phyloP scores from a whole-genome alignment of 1,140 invertebrate species.

The Carposina sasakii region DNA sequence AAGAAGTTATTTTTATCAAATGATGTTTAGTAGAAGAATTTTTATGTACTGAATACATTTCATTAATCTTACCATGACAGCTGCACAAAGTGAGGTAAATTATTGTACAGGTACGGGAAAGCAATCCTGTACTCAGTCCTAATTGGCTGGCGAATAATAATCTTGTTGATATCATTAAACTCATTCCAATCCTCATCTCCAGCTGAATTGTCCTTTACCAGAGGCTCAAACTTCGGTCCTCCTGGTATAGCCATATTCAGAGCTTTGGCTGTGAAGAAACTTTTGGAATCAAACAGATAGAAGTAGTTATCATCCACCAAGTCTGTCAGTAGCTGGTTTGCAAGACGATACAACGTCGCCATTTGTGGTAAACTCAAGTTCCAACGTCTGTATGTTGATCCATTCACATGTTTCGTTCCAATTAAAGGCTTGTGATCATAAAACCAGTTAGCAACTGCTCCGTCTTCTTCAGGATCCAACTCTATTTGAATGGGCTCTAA shows the following conservation, averaged over 20 bases:
- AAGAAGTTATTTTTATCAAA: too few species aligned
- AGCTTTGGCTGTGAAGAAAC: constrained; percentile 99
- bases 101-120: constrained; percentile 99
- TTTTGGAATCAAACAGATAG: constrained; percentile 99
- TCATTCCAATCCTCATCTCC: constrained; percentile 99
- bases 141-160: constrained; percentile 98
- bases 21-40: too few species aligned
- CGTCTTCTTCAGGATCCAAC: constrained; percentile 96
- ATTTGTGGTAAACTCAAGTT: constrained; percentile 96
- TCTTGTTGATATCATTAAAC: constrained; percentile 99
- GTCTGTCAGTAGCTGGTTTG: constrained; percentile 98
- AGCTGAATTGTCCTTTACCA: constrained; percentile 97
- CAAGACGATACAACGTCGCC: constrained; percentile 97
- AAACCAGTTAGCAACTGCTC: constrained; percentile 94
- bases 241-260: constrained; percentile 99
- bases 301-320: constrained; percentile 99
- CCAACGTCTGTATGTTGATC: constrained; percentile 97
- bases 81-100: constrained; percentile 96
- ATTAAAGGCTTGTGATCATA: constrained; percentile 98
- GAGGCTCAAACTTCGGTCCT: constrained; percentile 99
- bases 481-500: constrained; percentile 99
- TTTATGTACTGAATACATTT: too few species aligned
- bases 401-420: constrained; percentile 95
- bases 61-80: constrained; percentile 91
- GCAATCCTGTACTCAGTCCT: constrained; percentile 99